A percentile compares a stretch with the other conserved stretches of the same genome.
These are phyloP conservation scores for Apodemus sylvaticus DNA, from an alignment of 2,113 vertebrate species.

Conservation along the genomic window DNA sequence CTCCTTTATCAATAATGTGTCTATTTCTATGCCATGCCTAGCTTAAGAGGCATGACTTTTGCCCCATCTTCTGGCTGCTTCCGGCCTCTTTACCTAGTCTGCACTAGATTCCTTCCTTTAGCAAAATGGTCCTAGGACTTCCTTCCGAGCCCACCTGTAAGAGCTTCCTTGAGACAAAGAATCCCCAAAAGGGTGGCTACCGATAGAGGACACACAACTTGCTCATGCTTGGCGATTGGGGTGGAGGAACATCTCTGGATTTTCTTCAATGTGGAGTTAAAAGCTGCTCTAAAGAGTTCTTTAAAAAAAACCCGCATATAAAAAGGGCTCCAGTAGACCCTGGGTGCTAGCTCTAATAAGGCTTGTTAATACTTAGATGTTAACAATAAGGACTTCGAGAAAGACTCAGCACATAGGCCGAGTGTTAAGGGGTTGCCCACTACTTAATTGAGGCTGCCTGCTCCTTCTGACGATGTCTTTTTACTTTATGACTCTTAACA, in stretches of 20 bases:
- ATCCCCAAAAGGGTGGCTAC: not conserved
- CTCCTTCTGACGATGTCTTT: slow-evolving; percentile 65
- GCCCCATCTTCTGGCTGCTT: not conserved
- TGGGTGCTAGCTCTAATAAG: not conserved
- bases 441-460: slow-evolving; percentile 56
- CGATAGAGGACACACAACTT: not conserved
- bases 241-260: not conserved
- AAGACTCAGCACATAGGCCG: slow-evolving; percentile 6
- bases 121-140: not conserved
- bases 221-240: not conserved
- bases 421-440: not conserved
- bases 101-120: not conserved
- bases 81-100: not conserved
- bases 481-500: slow-evolving; percentile 80
- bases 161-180: not conserved
- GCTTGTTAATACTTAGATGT: slow-evolving; percentile 20
- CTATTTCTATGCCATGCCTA: not conserved
- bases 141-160: not conserved
- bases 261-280: not conserved
- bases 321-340: not conserved
- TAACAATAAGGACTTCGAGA: not conserved
- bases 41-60: not conserved
- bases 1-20: not conserved
- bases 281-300: not conserved
- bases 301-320: not conserved